Conservation (phyloP, 2,888 invertebrate genomes). For the Dichetophora obliterata region DNA sequence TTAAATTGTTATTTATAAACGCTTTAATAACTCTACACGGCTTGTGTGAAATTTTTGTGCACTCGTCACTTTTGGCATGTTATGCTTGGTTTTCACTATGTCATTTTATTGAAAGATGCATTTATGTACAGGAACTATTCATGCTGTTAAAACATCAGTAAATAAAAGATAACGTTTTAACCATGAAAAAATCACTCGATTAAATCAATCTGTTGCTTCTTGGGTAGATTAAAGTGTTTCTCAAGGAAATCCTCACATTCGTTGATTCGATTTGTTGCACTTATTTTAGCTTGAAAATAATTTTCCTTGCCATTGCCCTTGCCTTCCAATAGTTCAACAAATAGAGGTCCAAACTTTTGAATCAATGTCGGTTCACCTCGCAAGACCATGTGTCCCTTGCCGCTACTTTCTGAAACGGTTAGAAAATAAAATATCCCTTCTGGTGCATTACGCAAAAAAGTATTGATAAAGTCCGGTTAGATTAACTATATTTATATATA, state of each 20-base stretch:
- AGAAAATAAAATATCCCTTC: constrained; percentile 76
- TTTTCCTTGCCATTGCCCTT: constrained; percentile 83
- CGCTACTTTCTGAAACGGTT: constrained; percentile 78
- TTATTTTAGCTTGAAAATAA: constrained; percentile 83
- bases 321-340: constrained; percentile 78
- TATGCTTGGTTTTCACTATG: no score
- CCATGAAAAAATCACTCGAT: no score
- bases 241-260: constrained; percentile 76
- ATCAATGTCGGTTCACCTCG: constrained; percentile 68
- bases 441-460: constrained; percentile 76
- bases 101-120: no score
- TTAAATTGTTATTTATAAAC: no score
- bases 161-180: no score
- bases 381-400: constrained; percentile 72
- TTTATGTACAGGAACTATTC: no score
- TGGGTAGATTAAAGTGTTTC: constrained; percentile 71
- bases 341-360: constrained; percentile 69
- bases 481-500: no score
- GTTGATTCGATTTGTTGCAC: constrained; percentile 75
- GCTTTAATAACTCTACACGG: no score
- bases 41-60: no score
- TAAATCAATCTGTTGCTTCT: background rate
- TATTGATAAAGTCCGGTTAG: constrained; percentile 82
- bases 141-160: no score
- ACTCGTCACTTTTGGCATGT: no score